These are phyloP conservation scores for Drosophila sechellia DNA, from an alignment of 1,140 invertebrate genomes.

Conservation along the genomic window DNA sequence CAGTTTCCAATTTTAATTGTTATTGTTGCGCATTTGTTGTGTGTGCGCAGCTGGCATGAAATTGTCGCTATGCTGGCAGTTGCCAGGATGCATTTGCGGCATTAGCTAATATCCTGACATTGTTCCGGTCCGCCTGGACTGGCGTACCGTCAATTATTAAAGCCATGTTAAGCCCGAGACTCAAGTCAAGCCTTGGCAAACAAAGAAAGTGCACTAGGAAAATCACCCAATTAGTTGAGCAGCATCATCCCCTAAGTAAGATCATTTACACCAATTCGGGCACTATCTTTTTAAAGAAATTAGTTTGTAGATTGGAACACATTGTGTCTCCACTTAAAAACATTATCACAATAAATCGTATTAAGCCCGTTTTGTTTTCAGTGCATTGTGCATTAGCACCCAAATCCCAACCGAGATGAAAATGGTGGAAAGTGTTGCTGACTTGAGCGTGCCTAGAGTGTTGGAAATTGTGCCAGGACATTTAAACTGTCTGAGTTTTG, in stretches of 20 bases:
- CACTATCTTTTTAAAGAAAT: too few species aligned
- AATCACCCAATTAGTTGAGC: background rate
- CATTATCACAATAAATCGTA: too few species aligned
- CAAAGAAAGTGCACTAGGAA: background rate
- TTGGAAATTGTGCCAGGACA: constrained; percentile 44
- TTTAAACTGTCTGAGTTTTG: constrained; percentile 35
- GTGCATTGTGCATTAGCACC: constrained; percentile 8
- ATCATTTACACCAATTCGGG: background rate
- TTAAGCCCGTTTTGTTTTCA: background rate
- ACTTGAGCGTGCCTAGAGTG: constrained; percentile 11
- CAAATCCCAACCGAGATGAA: constrained; percentile 34
- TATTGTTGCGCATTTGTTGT: constrained; percentile 76
- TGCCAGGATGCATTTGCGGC: constrained; percentile 69
- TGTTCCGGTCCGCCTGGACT: constrained; percentile 33
- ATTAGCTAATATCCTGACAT: constrained; percentile 74
- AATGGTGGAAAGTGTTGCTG: constrained; percentile 45
- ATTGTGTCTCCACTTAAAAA: too few species aligned
- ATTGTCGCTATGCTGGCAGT: constrained; percentile 47
- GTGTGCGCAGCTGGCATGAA: constrained; percentile 72
- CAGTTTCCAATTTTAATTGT: constrained; percentile 73
- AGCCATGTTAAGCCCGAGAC: constrained; percentile 42
- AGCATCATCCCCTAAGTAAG: too few species aligned
- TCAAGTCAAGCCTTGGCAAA: constrained; percentile 17
- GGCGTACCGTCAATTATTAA: constrained; percentile 69
- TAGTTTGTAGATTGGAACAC: too few species aligned